Base-by-base conservation (phyloP, 1,140 invertebrate species). In the Hermetia illucens region DNA sequence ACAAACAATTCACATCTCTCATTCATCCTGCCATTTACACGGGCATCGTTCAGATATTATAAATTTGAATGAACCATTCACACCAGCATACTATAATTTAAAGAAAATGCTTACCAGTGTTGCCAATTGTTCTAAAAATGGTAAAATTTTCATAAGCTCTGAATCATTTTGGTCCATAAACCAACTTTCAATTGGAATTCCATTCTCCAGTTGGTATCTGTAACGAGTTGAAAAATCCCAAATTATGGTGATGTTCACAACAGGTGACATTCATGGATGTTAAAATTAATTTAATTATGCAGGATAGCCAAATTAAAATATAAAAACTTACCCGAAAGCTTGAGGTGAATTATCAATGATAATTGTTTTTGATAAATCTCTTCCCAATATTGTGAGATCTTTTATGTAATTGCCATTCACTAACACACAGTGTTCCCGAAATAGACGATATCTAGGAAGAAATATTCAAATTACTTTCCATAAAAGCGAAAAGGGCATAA, bases 381-480 rank as follows among this genome's bases (percentile, higher is more conserved):
- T 69, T 18, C 91, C 90, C 12, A 96, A 69, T 47, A 96, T 94
- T 1, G 81, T 83, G 19, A 96, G 66, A 66, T 97, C 93, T 58
- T 97, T 96, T 36, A 97, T 91, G 56, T 96, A 96, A 66, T 95
- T 95, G 1, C 91, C 91, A 65, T 91, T 88, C 8, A 95, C 83
- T 54, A 86, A 88, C 0, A 95, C 79, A 61, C 92, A 97, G 53
- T 96, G 92, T 59, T 97, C 91, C 40, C 92, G 71, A 64, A 94
- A 97, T 35, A 97, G 63, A 36, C 92, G 69, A 39, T 43, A 43
- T 19, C 41, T 42, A 38, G 16, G 16, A 33, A 17, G 52, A 79
- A 77, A 30, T 9, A 35, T 17, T 29, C 12, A 20, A 15, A n/a
- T 40, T 40, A 29, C 2, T 22, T 36, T 36, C n/a, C 30, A 30